Conservation (phyloP, 2,113 vertebrate genomes). For the Damaliscus lunatus region DNA sequence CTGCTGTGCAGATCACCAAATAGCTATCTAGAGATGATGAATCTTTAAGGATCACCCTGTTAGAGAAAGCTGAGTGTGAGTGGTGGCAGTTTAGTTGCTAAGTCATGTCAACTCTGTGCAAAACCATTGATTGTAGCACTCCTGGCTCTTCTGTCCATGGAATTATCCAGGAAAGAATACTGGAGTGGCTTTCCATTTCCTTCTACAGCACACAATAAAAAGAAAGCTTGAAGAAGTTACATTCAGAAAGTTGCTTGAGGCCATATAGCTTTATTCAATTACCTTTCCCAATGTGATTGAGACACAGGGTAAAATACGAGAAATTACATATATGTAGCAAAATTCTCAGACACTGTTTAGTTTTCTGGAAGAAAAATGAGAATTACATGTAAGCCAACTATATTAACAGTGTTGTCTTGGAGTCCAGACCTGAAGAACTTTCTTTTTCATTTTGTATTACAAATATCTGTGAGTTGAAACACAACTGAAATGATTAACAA, state of each 20-base stretch:
- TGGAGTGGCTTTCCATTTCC: not conserved
- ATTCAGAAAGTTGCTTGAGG: not conserved
- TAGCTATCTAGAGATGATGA: not conserved
- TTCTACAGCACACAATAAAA: not conserved
- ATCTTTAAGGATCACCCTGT: not conserved
- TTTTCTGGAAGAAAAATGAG: not conserved
- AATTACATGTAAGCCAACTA: not conserved
- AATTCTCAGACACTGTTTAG: not conserved
- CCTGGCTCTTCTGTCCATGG: not conserved
- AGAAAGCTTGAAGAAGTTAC: not conserved
- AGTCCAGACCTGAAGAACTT: not conserved
- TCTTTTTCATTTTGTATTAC: not conserved
- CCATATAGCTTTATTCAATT: not conserved
- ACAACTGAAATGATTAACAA: not conserved
- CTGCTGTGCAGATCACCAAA: not conserved
- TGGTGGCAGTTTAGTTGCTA: not conserved
- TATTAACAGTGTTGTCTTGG: not conserved
- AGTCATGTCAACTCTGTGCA: not conserved
- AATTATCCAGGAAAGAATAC: not conserved
- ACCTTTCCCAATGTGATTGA: not conserved
- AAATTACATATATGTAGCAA: not conserved
- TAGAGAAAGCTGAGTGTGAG: not conserved
- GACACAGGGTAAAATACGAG: not conserved
- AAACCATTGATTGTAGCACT: not conserved
- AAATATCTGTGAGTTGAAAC: not conserved